Evolutionary conservation across 2,797 vertebrate species (phyloP), one percentile per base, ranked within the genome.

Genomic region (Scleropages formosus): DNA sequence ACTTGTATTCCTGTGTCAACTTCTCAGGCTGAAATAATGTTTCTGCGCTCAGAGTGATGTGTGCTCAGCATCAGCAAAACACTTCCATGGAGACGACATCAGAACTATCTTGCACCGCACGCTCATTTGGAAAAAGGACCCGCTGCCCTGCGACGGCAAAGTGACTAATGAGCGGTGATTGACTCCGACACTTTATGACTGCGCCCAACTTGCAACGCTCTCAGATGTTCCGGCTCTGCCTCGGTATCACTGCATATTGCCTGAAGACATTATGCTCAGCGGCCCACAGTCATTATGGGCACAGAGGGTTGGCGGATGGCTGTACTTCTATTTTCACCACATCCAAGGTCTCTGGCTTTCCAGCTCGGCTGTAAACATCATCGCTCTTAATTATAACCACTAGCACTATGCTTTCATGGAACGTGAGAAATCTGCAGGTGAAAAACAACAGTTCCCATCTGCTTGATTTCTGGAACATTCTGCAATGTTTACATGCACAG

Each of bases 301-400:
- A 71, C 74, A 78, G 71, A 18, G n/a, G n/a, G n/a, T n/a, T n/a
- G n/a, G 74, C 75, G 58, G 22, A n/a, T 66, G 2, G 4, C 60
- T 51, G 70, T 15, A 20, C 49, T 44, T 74, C 56, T 39, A 24
- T 67, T 44, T 61, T 56, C 1, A 27, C 4, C 22, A 58, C 18
- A 75, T 12, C 64, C 65, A 18, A 47, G 64, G 15, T 68, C 13
- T 39, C 8, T 49, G 58, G 11, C 20, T 3, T n/a, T 10, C 53
- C 18, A 27, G 26, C 69, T 58, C 69, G 56, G 71, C 67, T 24
- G 67, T 26, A 26, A 51, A 69, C 51, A 66, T 56, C 53, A 56
- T 66, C 46, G 6, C 18, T 66, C 64, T 16, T 18, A 66, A 8
- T 66, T 27, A 44, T 20, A 1, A 13, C n/a, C 64, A 66, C 66